Evolutionary conservation across 2,797 vertebrate species (phyloP).

Genomic region (Furcifer pardalis): DNA sequence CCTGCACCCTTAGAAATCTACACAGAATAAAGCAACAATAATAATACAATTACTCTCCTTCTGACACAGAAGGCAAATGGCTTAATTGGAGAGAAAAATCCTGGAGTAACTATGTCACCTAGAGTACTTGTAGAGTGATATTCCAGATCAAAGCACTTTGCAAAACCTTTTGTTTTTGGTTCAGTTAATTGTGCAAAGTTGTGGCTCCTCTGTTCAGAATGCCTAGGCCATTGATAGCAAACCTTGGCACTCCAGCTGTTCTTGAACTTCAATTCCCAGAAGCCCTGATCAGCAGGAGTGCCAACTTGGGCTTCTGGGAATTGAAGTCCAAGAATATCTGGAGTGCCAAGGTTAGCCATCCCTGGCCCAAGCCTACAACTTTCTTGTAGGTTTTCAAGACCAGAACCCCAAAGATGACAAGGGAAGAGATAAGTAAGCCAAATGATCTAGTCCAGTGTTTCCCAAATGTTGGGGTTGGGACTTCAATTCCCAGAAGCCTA

Average conservation of each 20-base stretch:
- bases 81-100: fast-evolving
- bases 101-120: neutral
- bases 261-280: too few relatives aligned
- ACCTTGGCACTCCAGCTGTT: too few relatives aligned
- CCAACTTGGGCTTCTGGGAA: too few relatives aligned
- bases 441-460: too few relatives aligned
- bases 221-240: too few relatives aligned
- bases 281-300: too few relatives aligned
- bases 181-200: neutral
- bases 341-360: too few relatives aligned
- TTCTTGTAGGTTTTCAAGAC: neutral
- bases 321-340: too few relatives aligned
- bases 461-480: too few relatives aligned
- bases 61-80: neutral
- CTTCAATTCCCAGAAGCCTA: too few relatives aligned
- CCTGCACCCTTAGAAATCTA: neutral
- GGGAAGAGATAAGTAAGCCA: too few relatives aligned
- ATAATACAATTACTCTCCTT: neutral
- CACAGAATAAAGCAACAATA: fast-evolving
- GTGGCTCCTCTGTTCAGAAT: neutral
- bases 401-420: neutral
- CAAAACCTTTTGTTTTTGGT: neutral
- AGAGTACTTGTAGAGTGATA: neutral
- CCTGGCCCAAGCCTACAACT: too few relatives aligned
- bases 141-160: neutral